These are phyloP conservation scores for Cetoscarus ocellatus DNA, from an alignment of 2,797 vertebrate species.

Conservation along the genomic window DNA sequence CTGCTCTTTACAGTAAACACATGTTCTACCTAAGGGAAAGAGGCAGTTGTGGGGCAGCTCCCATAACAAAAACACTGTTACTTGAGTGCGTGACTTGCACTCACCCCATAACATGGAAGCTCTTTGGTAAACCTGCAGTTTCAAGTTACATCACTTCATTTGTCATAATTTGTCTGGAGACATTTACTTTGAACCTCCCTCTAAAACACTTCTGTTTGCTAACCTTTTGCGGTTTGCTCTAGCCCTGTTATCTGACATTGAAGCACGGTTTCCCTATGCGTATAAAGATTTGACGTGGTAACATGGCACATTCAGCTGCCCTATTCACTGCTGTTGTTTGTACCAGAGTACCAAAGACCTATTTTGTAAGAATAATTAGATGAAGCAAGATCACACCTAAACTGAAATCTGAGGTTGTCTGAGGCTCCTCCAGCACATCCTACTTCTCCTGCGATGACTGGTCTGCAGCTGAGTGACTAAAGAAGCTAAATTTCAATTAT, in stretches of 20 bases:
- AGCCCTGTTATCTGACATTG: not conserved
- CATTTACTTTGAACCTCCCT: conserved; percentile 6
- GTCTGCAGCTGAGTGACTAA: conserved; percentile 38
- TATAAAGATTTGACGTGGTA: not conserved
- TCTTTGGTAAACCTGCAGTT: conserved; percentile 18
- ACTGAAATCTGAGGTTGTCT: conserved; percentile 4
- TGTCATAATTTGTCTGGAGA: not conserved
- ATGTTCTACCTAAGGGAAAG: too few species aligned
- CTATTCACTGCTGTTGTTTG: conserved; percentile 11
- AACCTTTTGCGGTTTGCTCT: conserved; percentile 3
- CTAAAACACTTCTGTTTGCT: conserved; percentile 1
- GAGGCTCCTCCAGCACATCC: conserved; percentile 2
- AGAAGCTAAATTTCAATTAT: conserved; percentile 19
- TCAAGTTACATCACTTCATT: conserved; percentile 7
- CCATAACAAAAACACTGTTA: not conserved
- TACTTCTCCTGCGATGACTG: conserved; percentile 12
- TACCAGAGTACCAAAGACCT: not conserved
- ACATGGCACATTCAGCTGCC: not conserved
- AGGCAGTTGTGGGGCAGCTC: not conserved
- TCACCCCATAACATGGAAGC: not conserved
- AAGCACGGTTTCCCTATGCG: not conserved
- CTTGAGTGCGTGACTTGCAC: not conserved
- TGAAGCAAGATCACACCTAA: conserved; percentile 35
- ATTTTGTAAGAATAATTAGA: conserved; percentile 41
- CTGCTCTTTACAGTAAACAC: too few species aligned